Evolutionary conservation across 1,140 invertebrate species (phyloP), one percentile per base, ranked within the genome.

Genomic region (Magallana gigas): DNA sequence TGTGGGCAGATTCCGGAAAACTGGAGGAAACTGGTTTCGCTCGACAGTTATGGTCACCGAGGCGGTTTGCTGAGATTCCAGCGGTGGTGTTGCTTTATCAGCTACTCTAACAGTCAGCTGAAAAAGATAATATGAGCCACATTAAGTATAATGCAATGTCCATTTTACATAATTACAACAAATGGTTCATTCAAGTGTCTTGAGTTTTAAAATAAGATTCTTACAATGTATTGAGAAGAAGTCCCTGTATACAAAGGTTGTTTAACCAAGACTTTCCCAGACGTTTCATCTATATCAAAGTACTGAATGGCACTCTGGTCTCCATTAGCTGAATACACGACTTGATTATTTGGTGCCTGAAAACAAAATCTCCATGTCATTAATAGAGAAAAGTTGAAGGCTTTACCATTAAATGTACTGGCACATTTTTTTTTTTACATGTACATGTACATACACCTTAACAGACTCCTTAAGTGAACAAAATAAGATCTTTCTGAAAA

Each of bases 11-110:
- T 91, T 89, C 11, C 60, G 56, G 81, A 92, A 92, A 14, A 88
- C 16, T 36, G 96, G 95, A 36, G 96, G 94, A 8, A 95, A 96
- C 3, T 95, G 95, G 3, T 98, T 96, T 92, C 98, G 97, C 81
- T 97, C 57, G 8, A 99, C 97, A 91, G 96, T 97, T 0, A 98
- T 96, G 5, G 97, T 97, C 0, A 99, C 96, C 1, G 97, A 97
- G 2, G 97, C 97, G 5, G 87, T 81, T 18, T 88, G 86, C 57
- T 60, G 36, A 18, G 90, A 89, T 3, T 56, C 23, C 64, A 90
- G 87, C 1, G 88, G 81, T 57, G 68, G 85, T 57, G 71, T 14
- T 36, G 87, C 92, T 76, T 76, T 88, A 88, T 93, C 92, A 57
- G 18, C 68, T 16, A 91, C 92, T 23, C 62, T 87, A 2, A 93